These are phyloP conservation scores for Brachypodius melanocephalos DNA, from an alignment of 2,113 vertebrate genomes.

Conservation along the genomic window DNA sequence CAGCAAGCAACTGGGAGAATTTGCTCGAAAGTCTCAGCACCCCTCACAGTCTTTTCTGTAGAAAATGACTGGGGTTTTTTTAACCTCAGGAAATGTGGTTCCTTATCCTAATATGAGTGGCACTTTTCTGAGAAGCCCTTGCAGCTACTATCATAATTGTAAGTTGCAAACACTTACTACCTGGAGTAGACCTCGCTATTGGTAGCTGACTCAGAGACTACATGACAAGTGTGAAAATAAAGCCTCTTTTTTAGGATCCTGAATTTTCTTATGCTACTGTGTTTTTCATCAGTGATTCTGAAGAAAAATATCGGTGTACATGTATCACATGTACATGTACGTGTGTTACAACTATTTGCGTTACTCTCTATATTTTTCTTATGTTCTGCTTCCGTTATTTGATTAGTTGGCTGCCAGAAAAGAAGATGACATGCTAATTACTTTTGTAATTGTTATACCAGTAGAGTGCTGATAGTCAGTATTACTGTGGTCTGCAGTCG, in stretches of 20 bases:
- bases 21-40: not conserved
- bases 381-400: not conserved
- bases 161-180: not conserved
- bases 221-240: not conserved
- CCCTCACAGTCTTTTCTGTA: not conserved
- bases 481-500: not conserved
- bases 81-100: not conserved
- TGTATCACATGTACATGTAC: not conserved
- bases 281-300: not conserved
- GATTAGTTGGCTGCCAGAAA: slow-evolving; percentile 9
- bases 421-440: slow-evolving; percentile 22
- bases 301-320: not conserved
- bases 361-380: not conserved
- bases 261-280: not conserved
- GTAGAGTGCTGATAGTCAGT: not conserved
- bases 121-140: not conserved
- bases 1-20: not conserved
- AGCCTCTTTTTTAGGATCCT: not conserved
- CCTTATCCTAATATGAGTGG: not conserved
- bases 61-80: not conserved
- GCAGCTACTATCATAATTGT: not conserved
- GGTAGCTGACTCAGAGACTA: not conserved
- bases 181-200: fast-evolving
- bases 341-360: not conserved
- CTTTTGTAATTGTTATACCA: not conserved